Conservation (phyloP, 1,140 invertebrate species). For the Parasteatoda tepidariorum region DNA sequence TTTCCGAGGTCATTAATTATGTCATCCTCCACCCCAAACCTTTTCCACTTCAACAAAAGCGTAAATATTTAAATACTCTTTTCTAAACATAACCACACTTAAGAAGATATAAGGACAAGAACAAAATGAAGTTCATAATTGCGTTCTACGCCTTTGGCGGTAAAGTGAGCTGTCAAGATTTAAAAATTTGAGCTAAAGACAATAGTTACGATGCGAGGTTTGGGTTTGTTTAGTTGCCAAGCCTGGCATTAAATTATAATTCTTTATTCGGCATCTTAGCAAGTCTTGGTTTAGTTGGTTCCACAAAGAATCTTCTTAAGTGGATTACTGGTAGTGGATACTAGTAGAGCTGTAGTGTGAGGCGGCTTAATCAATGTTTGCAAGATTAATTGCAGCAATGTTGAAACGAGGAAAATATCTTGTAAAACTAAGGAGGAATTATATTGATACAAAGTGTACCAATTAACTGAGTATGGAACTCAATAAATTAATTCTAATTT, state of each 20-base stretch:
- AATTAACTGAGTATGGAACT: neutral
- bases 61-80: slow-evolving; percentile 52
- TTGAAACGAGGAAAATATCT: neutral
- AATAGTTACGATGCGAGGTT: neutral
- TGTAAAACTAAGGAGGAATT: neutral
- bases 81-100: slow-evolving; percentile 39
- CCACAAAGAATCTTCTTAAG: slow-evolving; percentile 19
- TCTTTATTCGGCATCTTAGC: too few species aligned
- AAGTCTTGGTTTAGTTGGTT: neutral
- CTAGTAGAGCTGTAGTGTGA: neutral
- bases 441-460: neutral
- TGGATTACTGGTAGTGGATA: slow-evolving; percentile 27
- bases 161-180: slow-evolving; percentile 49
- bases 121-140: slow-evolving; percentile 30
- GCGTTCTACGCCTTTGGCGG: slow-evolving; percentile 27
- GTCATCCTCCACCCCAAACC: neutral
- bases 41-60: slow-evolving; percentile 3
- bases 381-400: slow-evolving; percentile 28
- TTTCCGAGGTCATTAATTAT: slow-evolving; percentile 48
- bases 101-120: neutral
- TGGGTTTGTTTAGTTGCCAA: slow-evolving; percentile 35
- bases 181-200: slow-evolving; percentile 28
- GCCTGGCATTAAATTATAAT: slow-evolving; percentile 42
- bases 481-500: neutral
- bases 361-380: slow-evolving; percentile 35